These are phyloP conservation scores for Pangasius mekongensis DNA, from an alignment of 2,797 vertebrate genomes.

Conservation along the genomic window DNA sequence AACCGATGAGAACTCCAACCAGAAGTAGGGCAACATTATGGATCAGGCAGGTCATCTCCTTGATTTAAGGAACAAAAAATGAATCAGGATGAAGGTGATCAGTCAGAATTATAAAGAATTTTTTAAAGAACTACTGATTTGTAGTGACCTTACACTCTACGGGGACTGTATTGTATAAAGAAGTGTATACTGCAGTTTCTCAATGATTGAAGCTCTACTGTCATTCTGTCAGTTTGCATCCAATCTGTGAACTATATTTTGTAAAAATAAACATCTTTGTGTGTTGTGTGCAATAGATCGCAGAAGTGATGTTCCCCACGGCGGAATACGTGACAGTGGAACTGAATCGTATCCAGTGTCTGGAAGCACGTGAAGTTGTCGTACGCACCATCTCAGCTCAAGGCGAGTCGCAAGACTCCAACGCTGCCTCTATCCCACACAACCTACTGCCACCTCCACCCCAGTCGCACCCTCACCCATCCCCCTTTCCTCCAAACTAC, in stretches of 20 bases:
- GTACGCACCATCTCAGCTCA: conserved; percentile 93
- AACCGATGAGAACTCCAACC: no score
- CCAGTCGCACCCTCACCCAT: conserved; percentile 67
- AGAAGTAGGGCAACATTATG: no score
- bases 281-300: conserved; percentile 80
- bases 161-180: background rate
- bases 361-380: conserved; percentile 87
- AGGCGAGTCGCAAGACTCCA: conserved; percentile 93
- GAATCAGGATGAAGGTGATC: background rate
- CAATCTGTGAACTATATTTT: background rate
- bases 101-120: background rate
- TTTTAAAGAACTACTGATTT: background rate
- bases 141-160: background rate
- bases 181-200: background rate
- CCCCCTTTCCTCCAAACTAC: conserved; percentile 64
- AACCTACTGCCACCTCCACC: conserved; percentile 86
- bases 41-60: background rate
- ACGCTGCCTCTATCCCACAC: conserved; percentile 80
- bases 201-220: background rate
- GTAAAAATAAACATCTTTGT: background rate
- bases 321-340: conserved; percentile 87
- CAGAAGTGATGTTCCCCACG: conserved; percentile 88
- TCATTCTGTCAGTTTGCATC: background rate
- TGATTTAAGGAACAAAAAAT: background rate
- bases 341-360: conserved; percentile 82